Conservation (phyloP, 2,888 invertebrate species). For the Periphyllus acericola region DNA sequence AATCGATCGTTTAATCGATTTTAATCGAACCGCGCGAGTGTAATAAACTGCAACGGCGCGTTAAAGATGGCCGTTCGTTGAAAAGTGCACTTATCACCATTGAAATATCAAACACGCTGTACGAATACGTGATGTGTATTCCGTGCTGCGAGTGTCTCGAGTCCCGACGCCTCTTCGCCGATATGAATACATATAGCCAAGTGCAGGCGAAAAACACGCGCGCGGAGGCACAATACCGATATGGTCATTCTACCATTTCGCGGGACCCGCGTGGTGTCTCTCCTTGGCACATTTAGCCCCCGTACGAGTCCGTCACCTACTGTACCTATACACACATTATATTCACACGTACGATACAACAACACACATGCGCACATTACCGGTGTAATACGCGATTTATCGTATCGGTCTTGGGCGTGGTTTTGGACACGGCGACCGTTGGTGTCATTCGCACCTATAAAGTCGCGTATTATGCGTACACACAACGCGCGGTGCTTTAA, state of each 20-base stretch:
- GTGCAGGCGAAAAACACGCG: slow-evolving; percentile 26
- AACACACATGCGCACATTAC: not conserved
- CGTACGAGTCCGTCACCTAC: slow-evolving; percentile 38
- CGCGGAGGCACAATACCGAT: slow-evolving; percentile 50
- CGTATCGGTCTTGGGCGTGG: slow-evolving; percentile 52
- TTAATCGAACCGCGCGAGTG: not conserved
- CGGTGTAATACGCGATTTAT: slow-evolving; percentile 23
- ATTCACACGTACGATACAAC: not conserved
- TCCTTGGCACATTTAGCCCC: slow-evolving; percentile 62
- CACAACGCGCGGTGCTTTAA: not conserved
- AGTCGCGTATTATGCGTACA: not conserved
- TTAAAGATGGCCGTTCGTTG: not conserved
- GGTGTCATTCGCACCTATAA: slow-evolving; percentile 45
- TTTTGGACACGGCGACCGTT: slow-evolving; percentile 27
- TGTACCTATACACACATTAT: not conserved
- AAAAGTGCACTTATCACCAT: not conserved
- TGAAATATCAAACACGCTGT: no score
- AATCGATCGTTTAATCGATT: no score
- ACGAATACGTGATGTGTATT: not conserved
- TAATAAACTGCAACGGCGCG: not conserved
- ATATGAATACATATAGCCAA: slow-evolving; percentile 11
- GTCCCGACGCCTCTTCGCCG: slow-evolving; percentile 37
- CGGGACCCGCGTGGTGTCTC: slow-evolving; percentile 37
- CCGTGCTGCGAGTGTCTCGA: not conserved
- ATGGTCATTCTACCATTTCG: slow-evolving; percentile 53